phyloP scores from a whole-genome alignment of 2,113 vertebrate genomes.

The Ammodytes marinus region DNA sequence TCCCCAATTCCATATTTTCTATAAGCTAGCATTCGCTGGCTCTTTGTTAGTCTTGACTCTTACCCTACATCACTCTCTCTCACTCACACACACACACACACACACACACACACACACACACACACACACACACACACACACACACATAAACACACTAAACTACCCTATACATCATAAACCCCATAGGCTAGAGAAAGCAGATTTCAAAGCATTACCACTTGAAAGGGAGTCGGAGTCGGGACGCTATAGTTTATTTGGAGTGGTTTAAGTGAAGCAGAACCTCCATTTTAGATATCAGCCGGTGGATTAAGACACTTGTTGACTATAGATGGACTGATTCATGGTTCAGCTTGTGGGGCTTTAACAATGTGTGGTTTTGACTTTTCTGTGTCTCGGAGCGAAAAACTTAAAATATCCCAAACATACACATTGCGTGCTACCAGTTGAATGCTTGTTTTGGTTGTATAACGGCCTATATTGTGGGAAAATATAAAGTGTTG shows the following conservation, averaged over 20 bases:
- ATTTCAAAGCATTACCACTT: constrained; percentile 21
- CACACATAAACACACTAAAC: neutral
- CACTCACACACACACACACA: neutral
- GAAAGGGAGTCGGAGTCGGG: constrained; percentile 27
- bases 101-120: neutral
- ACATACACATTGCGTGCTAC: constrained; percentile 5
- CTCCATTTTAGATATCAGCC: constrained; percentile 22
- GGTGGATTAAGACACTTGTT: constrained; percentile 42
- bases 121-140: neutral
- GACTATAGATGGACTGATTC: constrained; percentile 28
- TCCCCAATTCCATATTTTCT: too few relatives aligned
- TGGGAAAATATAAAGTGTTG: too few relatives aligned
- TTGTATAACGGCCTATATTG: too few relatives aligned
- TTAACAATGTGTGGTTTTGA: constrained; percentile 7
- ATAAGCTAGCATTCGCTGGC: too few relatives aligned
- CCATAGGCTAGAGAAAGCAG: constrained; percentile 1
- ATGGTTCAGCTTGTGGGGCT: constrained; percentile 39
- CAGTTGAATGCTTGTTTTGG: too few relatives aligned
- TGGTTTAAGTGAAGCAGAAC: constrained; percentile 17
- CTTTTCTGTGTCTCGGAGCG: neutral
- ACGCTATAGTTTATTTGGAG: constrained; percentile 38
- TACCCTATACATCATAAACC: neutral
- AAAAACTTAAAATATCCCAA: neutral
- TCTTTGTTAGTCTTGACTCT: too few relatives aligned
- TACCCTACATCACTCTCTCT: too few relatives aligned